Evolutionary conservation across 2,113 vertebrate genomes (phyloP).

Genomic region (Pterocles burchelli): DNA sequence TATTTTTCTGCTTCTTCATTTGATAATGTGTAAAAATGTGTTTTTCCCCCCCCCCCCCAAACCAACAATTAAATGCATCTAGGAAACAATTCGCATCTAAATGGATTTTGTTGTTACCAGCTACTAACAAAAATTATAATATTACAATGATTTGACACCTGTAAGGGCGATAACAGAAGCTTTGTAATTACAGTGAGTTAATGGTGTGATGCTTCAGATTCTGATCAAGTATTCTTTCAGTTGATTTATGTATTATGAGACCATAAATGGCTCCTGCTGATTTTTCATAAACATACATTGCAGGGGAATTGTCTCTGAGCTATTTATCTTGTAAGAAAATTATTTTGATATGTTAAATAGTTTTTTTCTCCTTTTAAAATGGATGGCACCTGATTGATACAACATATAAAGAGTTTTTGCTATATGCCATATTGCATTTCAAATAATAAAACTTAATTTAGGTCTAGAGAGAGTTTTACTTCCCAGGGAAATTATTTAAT

Average conservation of each 20-base stretch:
- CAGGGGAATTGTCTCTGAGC: slow-evolving; percentile 6
- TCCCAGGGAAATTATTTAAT: not conserved
- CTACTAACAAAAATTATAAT: not conserved
- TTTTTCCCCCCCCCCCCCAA: not conserved
- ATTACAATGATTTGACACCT: not conserved
- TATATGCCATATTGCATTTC: not conserved
- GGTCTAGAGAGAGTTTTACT: not conserved
- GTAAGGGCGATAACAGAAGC: not conserved
- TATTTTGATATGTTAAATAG: slow-evolving; percentile 9
- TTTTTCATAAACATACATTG: slow-evolving; percentile 15
- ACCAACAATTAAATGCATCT: not conserved
- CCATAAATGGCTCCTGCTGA: slow-evolving; percentile 38
- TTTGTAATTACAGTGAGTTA: not conserved
- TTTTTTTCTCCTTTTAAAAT: not conserved
- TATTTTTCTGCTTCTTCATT: slow-evolving; percentile 1
- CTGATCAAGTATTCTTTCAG: slow-evolving; percentile 23
- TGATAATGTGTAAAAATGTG: not conserved
- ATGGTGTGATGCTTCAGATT: not conserved
- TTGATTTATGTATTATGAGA: slow-evolving; percentile 28
- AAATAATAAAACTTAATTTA: not conserved
- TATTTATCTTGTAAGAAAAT: slow-evolving; percentile 35
- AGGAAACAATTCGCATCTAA: slow-evolving; percentile 1
- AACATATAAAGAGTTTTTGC: not conserved
- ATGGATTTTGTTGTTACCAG: slow-evolving; percentile 15
- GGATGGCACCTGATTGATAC: not conserved